Evolutionary conservation across 1,140 invertebrate genomes (phyloP), one percentile per base, ranked within the genome.

Genomic region (Drosophila tsacasi): DNA sequence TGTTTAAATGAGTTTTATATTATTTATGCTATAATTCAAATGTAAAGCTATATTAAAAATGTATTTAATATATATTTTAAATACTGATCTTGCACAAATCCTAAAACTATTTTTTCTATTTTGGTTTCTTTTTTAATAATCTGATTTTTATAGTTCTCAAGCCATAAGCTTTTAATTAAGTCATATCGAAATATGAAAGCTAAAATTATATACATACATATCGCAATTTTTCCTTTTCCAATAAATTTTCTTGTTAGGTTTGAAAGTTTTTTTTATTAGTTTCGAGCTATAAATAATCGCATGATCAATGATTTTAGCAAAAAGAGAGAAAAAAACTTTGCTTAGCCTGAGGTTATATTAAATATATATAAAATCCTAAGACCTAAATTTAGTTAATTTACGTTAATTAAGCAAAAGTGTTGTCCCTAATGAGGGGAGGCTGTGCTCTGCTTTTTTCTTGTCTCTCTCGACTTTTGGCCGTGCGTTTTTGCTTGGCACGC

Each of bases 401-500:
- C 19, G 21, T 58, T 73, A 73, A 79, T 79, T 79, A 73, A 47
- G 61, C 61, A 79, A 50, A 79, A 47, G 67, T 46, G 79, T 58
- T 81, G 62, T 57, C 62, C 64, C 79, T 72, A 81, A 73, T 62
- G 66, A 65, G 78, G 57, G 57, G 27, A 71, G 63, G 67, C 63
- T 46, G 63, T 27, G 32, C 46, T 27, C 21, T 27, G 52, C 0
- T n/a, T 35, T 39, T 37, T 46, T 47, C 12, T 32, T 61, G 12
- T 39, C 5, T 23, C 27, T n/a, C 17, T 37, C 5, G 8, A 23
- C 12, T 39, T n/a, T 49, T 55, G 49, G 67, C 72, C 50, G 59
- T 74, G 79, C 54, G 68, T 61, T 73, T 73, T 35, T 73, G 67
- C 63, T 81, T 83, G 81, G 81, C 81, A 80, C 69, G 63, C 67